Base-by-base conservation (phyloP, 2,113 vertebrate species). In the Pteropus alecto region DNA sequence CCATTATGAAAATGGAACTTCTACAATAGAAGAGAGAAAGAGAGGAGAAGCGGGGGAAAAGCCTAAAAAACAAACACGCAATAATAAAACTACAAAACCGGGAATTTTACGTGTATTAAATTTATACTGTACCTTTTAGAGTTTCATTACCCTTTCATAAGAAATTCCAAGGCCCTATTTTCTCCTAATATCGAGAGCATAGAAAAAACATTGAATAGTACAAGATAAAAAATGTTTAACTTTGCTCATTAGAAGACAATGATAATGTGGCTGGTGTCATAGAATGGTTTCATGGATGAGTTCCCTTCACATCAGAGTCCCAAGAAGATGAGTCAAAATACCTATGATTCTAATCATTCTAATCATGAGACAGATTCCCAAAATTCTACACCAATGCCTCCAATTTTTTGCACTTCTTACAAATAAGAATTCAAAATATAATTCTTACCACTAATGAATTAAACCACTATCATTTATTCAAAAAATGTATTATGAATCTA, bases 1-100 rank as follows among this genome's bases (percentile, higher is more conserved):
- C 98, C 97, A 98, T 99, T 98, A 98, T 97, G 96, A 98, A 98
- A 98, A 98, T 93, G 60, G 94, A 88, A 90, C 84, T 71, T 7
- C 70, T 85, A 70, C 97, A 98, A 77, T 88, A 22, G 97, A 97
- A 89, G 77, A 97, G 95, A 97, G 95, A 33, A 79, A 98, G 93
- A 94, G 86, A 83, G 94, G 96, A 97, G 61, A 96, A 97, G 26
- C 2, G 19, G 85, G 97, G 85, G 87, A 94, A 98, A 98, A 97
- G 97, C 82, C 56, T 60, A 96, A 98, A 95, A 96, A 91, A 4
- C 83, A 91, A 82, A 63, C 0, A 41, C 3, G 5, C 83, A 93
- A 86, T 95, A 94, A 84, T 84, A 96, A 97, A 96, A 92, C 73
- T 95, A 74, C 6, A 19, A 56, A 95, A 95, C 16, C 95, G 33